A percentile compares a stretch with the other conserved stretches of the same genome.
phyloP scores from a whole-genome alignment of 2,888 invertebrate genomes.

The Eilema griseolum region DNA sequence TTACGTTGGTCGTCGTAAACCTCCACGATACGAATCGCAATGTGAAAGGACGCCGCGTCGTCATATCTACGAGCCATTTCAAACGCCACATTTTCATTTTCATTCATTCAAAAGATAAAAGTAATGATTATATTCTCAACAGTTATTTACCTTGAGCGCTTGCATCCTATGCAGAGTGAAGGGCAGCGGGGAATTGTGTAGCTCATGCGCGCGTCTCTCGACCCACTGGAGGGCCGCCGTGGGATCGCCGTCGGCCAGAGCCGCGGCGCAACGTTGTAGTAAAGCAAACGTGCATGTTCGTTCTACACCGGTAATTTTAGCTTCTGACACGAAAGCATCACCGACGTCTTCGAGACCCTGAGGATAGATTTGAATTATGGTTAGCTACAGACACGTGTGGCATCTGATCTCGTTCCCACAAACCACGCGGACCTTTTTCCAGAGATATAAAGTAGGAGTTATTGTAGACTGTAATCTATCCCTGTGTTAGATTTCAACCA shows the following conservation, averaged over 20 bases:
- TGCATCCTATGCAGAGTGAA: slow-evolving; percentile 82
- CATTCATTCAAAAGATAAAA: not conserved
- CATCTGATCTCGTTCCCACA: too few species aligned
- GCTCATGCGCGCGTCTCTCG: slow-evolving; percentile 90
- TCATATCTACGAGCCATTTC: not conserved
- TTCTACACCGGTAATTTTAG: slow-evolving; percentile 70
- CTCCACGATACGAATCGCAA: too few species aligned
- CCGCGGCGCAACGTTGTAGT: slow-evolving; percentile 94
- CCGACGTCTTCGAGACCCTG: slow-evolving; percentile 95
- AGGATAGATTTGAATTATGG: not conserved
- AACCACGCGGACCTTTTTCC: too few species aligned
- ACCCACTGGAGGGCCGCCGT: slow-evolving; percentile 96
- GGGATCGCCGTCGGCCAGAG: slow-evolving; percentile 93
- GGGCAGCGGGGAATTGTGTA: slow-evolving; percentile 86
- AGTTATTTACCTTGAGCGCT: slow-evolving; percentile 70
- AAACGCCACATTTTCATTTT: not conserved
- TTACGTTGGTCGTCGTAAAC: too few species aligned
- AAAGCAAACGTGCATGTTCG: slow-evolving; percentile 78
- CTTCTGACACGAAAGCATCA: slow-evolving; percentile 89
- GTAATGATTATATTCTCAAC: not conserved
- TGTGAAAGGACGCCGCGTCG: not conserved
- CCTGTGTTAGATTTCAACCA: too few species aligned
- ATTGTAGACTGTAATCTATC: too few species aligned
- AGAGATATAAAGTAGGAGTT: too few species aligned
- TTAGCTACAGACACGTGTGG: not conserved